Base-by-base conservation (phyloP, 1,140 invertebrate species). In the Drosophila lini region DNA sequence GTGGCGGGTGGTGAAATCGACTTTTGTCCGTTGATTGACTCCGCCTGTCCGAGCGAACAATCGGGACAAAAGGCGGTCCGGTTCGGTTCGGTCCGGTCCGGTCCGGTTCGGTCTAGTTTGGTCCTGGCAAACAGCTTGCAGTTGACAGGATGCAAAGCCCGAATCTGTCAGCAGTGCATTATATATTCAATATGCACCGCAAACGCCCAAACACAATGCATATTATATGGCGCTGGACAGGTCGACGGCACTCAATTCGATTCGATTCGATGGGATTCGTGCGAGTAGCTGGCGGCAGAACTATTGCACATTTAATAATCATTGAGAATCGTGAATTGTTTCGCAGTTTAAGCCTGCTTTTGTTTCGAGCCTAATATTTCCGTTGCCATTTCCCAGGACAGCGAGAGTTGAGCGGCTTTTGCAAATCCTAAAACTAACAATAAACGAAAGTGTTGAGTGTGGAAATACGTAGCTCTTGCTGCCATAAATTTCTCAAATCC, bases 151-250 rank as follows among this genome's bases (percentile, higher is more conserved):
- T 48, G 62, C 60, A 59, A 44, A 58, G 53, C 48, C 62, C 28
- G 74, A 76, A 76, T 77, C 73, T 60, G 75, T 77, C 73, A 77
- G 38, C 48, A 65, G 38, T 76, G 62, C 74, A 77, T 77, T 77
- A 68, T 77, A 60, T 47, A 68, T 76, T 67, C 73, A 76, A 75
- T 74, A 74, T 73, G 68, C 59, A 57, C 28, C 31, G 36, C 71
- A 70, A 45, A 44, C 53, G 42, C 56, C 22, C 38, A n/a, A 59
- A 32, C 44, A 58, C 50, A 69, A 71, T 71, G 36, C 68, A 71
- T 58, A 48, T 58, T 58, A 70, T 58, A 58, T 48, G 36, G 34
- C 19, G 0, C 15, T 45, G 38, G 34, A 48, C 62, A 65, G 41
- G 15, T 41, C 32, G 42, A 62, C 22, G 36, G 10, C 13, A 53